Evolutionary conservation across 2,888 invertebrate species (phyloP).

Genomic region (Archips xylosteana): DNA sequence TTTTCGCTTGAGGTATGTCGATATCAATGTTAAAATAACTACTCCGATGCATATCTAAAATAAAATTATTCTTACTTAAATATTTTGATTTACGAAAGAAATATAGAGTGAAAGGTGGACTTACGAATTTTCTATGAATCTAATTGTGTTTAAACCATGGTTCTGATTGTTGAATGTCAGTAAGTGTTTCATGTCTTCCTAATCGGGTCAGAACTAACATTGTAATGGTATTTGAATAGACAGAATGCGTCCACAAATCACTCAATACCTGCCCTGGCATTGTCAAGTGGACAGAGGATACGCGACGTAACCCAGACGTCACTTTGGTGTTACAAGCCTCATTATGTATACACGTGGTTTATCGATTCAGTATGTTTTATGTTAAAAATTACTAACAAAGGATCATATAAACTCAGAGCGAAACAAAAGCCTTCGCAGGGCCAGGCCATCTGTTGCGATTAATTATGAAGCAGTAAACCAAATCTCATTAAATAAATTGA

Average conservation of each 20-base stretch:
- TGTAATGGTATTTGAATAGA: constrained; percentile 12
- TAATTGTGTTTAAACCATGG: too few relatives aligned
- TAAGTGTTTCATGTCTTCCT: not conserved
- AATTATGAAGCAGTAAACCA: constrained; percentile 21
- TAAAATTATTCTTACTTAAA: not conserved
- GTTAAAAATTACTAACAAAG: not conserved
- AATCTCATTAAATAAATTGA: constrained; percentile 27
- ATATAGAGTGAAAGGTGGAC: too few relatives aligned
- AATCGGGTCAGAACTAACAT: constrained; percentile 12
- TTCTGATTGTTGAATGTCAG: too few relatives aligned
- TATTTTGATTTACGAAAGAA: not conserved
- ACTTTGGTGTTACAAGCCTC: not conserved
- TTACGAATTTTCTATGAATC: too few relatives aligned
- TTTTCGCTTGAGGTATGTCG: constrained; percentile 21
- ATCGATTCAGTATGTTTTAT: not conserved
- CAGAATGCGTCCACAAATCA: constrained; percentile 27
- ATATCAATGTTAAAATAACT: not conserved
- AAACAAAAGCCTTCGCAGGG: constrained; percentile 9
- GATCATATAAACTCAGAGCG: constrained; percentile 12
- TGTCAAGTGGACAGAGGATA: constrained; percentile 3
- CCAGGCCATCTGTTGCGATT: constrained; percentile 19
- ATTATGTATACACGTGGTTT: not conserved
- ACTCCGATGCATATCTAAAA: not conserved
- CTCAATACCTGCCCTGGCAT: constrained; percentile 27
- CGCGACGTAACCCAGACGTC: not conserved